These are phyloP conservation scores for Probaryconus sp. DNA, from an alignment of 1,140 invertebrate genomes.

Conservation along the genomic window DNA sequence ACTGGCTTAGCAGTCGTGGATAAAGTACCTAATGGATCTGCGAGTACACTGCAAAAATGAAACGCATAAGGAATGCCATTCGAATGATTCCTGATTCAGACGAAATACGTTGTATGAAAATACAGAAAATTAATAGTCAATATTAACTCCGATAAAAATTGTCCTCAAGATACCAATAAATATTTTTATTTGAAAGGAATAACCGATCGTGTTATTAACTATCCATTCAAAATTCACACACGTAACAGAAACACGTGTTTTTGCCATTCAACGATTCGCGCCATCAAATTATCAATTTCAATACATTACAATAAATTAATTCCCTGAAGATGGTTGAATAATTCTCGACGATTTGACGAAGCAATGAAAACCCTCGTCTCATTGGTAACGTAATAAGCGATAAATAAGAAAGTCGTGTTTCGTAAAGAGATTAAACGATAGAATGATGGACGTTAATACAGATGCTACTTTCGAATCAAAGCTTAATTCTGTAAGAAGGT, in stretches of 20 bases:
- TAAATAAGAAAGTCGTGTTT: slow-evolving; percentile 28
- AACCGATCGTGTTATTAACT: too few species aligned
- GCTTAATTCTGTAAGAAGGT: slow-evolving; percentile 42
- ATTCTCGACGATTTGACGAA: slow-evolving; percentile 41
- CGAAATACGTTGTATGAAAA: not conserved
- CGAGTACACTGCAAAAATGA: slow-evolving; percentile 29
- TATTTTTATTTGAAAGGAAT: too few species aligned
- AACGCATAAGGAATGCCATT: slow-evolving; percentile 18
- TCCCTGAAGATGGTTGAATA: too few species aligned
- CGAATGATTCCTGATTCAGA: not conserved
- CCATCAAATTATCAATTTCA: too few species aligned
- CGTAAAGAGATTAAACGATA: slow-evolving; percentile 48
- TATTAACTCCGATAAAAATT: not conserved
- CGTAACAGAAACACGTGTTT: too few species aligned
- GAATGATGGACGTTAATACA: slow-evolving; percentile 62
- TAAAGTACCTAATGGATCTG: slow-evolving; percentile 48
- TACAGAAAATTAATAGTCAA: not conserved
- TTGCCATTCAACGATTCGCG: too few species aligned
- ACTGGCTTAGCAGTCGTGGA: slow-evolving; percentile 45
- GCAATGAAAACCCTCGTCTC: slow-evolving; percentile 14
- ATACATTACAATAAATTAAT: too few species aligned
- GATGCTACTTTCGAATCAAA: slow-evolving; percentile 51
- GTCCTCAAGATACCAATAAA: too few species aligned
- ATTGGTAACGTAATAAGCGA: slow-evolving; percentile 43
- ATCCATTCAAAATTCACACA: too few species aligned